These are phyloP conservation scores for Fulica atra DNA, from an alignment of 2,113 vertebrate species.

Conservation along the genomic window DNA sequence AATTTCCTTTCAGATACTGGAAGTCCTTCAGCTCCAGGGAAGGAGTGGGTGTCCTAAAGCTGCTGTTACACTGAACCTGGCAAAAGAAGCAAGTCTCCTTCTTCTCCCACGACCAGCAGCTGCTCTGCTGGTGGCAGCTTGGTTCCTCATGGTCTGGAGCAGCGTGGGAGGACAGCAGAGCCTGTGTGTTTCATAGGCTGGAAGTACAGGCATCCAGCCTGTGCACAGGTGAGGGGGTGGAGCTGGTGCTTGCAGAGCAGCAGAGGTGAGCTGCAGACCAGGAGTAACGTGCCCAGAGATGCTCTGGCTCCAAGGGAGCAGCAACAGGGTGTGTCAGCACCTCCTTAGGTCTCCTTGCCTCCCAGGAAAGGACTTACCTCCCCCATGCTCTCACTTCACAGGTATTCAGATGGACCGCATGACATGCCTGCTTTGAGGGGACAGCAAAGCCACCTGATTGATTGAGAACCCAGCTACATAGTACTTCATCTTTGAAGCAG, in stretches of 20 bases:
- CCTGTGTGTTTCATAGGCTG: fast-evolving
- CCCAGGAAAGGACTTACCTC: background rate
- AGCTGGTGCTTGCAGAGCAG: background rate
- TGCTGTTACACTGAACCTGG: background rate
- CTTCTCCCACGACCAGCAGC: background rate
- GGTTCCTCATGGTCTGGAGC: background rate
- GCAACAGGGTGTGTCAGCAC: background rate
- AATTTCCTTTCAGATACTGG: background rate
- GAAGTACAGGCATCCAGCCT: background rate
- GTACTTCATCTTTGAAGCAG: background rate
- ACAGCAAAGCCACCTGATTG: background rate
- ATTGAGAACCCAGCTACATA: background rate
- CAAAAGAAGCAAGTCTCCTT: background rate
- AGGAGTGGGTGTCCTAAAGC: background rate
- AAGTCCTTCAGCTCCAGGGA: background rate
- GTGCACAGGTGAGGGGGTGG: background rate
- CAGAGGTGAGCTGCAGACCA: background rate
- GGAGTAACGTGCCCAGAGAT: fast-evolving
- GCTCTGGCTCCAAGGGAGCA: background rate
- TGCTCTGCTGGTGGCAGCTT: background rate
- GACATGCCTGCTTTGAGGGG: background rate
- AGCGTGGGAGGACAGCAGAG: background rate
- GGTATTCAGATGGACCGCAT: background rate
- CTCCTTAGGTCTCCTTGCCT: background rate
- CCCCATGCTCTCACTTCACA: background rate